Evolutionary conservation across 2,888 invertebrate genomes (phyloP).

Genomic region (Thera obeliscata): DNA sequence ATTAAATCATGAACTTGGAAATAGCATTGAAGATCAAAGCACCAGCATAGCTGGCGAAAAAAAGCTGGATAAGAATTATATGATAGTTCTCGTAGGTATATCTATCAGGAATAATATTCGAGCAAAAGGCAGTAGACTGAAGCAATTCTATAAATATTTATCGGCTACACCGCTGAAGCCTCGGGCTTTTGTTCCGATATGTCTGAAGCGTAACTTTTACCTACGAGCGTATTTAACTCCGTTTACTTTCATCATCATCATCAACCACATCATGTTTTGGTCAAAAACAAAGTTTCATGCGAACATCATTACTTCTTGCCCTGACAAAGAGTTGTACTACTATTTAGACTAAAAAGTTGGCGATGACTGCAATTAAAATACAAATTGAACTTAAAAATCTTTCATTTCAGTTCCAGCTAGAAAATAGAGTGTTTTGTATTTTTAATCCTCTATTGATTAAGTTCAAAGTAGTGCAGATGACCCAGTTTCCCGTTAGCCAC

Average conservation of each 20-base stretch:
- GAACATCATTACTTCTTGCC: too few relatives aligned
- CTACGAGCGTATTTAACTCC: background rate
- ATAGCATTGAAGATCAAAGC: background rate
- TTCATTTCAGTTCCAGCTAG: too few relatives aligned
- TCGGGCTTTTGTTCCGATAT: constrained; percentile 5
- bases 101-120: constrained; percentile 1
- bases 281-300: too few relatives aligned
- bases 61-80: background rate
- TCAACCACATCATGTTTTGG: background rate
- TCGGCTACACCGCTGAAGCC: background rate
- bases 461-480: background rate
- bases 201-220: constrained; percentile 16
- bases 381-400: too few relatives aligned
- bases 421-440: too few relatives aligned
- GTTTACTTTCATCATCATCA: background rate
- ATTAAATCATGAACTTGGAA: background rate
- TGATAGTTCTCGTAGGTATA: background rate
- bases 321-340: too few relatives aligned
- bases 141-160: constrained; percentile 12
- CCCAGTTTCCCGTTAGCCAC: background rate
- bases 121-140: constrained; percentile 5
- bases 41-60: too few relatives aligned
- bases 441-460: too few relatives aligned
- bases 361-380: too few relatives aligned
- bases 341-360: too few relatives aligned